Base-by-base conservation (phyloP, 64 coral and sea anemone species). In the Stylophora pistillata region DNA sequence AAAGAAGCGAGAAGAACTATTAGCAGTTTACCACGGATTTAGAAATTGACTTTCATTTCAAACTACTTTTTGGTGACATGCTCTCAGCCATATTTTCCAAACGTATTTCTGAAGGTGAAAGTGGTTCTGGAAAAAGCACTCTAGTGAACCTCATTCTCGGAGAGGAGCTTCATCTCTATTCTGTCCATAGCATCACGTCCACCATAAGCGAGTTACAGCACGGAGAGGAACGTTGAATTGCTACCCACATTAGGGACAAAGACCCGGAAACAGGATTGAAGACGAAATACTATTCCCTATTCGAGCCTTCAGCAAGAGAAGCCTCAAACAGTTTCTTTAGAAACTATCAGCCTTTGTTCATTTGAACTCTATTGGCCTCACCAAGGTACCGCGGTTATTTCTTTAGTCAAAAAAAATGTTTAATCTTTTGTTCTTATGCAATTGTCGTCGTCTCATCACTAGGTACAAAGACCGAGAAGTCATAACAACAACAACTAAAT, bases 291-390 rank as follows among this genome's bases (percentile, higher is more conserved):
- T 30, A 73, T 27, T 29, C 17, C 9, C n/a, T 87, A 71, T 16
- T 55, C 30, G 53, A 55, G 13, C 23, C 4, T 25, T 17, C 37
- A 15, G 15, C 41, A 54, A 52, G 23, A 18, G 0, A 17, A 17
- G 4, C 21, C 10, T 10, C 3, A 23, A 58, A 86, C 52, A 10
- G 34, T 56, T 56, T 23, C 13, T 62, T 86, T n/a, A n/a, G n/a
- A n/a, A n/a, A n/a, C n/a, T n/a, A n/a, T n/a, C n/a, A n/a, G n/a
- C n/a, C n/a, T n/a, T 37, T 15, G 72, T 10, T 34, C 71, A n/a
- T 25, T 86, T 47, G 68, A 86, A 68, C 30, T 86, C 18, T 74
- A 73, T 55, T 86, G 85, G 82, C 82, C 71, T 87, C 73, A 56
- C 73, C 66, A 74, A 73, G 71, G 71, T 73, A 73, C 9, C n/a